Conservation (phyloP, 2,888 invertebrate species). For the Mesorhabditis belari region DNA sequence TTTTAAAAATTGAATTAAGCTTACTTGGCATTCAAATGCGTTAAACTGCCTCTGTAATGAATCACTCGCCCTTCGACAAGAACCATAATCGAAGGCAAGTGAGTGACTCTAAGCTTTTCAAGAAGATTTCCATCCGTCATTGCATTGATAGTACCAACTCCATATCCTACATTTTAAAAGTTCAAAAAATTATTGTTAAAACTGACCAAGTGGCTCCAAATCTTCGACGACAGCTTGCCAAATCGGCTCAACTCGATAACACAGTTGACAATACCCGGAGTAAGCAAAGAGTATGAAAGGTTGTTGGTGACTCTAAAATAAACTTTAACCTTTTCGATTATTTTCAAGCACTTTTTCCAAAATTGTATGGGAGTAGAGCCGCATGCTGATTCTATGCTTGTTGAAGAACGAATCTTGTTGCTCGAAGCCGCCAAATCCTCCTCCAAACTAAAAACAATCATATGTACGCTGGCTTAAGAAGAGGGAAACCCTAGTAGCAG, state of each 20-base stretch:
- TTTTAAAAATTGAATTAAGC: background rate
- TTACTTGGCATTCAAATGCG: slow-evolving; percentile 34
- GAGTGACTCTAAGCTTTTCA: slow-evolving; percentile 52
- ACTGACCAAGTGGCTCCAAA: slow-evolving; percentile 54
- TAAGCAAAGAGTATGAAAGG: slow-evolving; percentile 57
- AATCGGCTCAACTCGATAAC: slow-evolving; percentile 54
- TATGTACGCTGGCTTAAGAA: no score
- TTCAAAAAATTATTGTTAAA: background rate
- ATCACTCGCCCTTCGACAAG: slow-evolving; percentile 55
- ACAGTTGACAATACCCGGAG: slow-evolving; percentile 56
- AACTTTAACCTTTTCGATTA: background rate
- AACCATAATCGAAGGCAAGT: slow-evolving; percentile 55
- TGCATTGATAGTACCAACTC: slow-evolving; percentile 56
- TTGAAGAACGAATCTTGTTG: slow-evolving; percentile 29
- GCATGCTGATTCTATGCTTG: slow-evolving; percentile 36
- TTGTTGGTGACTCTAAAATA: slow-evolving; percentile 46
- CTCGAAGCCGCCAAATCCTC: slow-evolving; percentile 21
- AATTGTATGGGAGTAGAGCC: slow-evolving; percentile 37
- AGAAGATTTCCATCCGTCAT: slow-evolving; percentile 53
- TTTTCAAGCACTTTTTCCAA: slow-evolving; percentile 27
- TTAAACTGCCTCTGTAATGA: slow-evolving; percentile 41
- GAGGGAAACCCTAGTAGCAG: background rate
- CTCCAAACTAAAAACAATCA: slow-evolving; percentile 17
- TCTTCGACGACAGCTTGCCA: slow-evolving; percentile 56
- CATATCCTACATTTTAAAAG: slow-evolving; percentile 51